A percentile compares a stretch with the other conserved stretches of the same genome.
phyloP scores from a whole-genome alignment of 2,888 invertebrate genomes.

The Leptura quadrifasciata region DNA sequence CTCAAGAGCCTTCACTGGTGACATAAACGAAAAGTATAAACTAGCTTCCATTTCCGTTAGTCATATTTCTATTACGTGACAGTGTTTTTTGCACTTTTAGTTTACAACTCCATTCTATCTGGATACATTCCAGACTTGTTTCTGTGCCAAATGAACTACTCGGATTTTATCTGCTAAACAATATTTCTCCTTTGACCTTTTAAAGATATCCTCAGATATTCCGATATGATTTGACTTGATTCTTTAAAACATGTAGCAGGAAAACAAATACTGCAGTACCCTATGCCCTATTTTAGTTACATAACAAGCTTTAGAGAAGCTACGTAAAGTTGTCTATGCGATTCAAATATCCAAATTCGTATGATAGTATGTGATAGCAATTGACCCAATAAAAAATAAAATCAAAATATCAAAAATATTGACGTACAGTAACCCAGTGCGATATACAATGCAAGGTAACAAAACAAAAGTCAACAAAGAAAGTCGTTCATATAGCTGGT shows the following conservation, averaged over 20 bases:
- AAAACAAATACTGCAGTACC: neutral
- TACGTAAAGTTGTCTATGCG: too few species aligned
- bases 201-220: neutral
- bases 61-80: neutral
- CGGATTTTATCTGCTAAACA: conserved; percentile 1
- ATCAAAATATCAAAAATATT: too few species aligned
- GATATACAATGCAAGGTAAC: too few species aligned
- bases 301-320: too few species aligned
- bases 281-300: neutral
- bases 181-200: conserved; percentile 7
- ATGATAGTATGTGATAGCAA: too few species aligned
- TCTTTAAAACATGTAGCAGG: neutral
- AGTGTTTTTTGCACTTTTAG: neutral
- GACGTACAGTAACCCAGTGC: too few species aligned
- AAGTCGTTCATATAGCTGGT: too few species aligned
- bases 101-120: conserved; percentile 7
- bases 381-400: too few species aligned
- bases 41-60: neutral
- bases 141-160: conserved; percentile 6
- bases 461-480: too few species aligned
- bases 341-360: too few species aligned
- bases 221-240: neutral
- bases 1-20: too few species aligned
- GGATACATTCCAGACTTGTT: conserved; percentile 2
- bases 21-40: too few species aligned